Conservation (phyloP, 1,140 invertebrate species). For the Panulirus ornatus region DNA sequence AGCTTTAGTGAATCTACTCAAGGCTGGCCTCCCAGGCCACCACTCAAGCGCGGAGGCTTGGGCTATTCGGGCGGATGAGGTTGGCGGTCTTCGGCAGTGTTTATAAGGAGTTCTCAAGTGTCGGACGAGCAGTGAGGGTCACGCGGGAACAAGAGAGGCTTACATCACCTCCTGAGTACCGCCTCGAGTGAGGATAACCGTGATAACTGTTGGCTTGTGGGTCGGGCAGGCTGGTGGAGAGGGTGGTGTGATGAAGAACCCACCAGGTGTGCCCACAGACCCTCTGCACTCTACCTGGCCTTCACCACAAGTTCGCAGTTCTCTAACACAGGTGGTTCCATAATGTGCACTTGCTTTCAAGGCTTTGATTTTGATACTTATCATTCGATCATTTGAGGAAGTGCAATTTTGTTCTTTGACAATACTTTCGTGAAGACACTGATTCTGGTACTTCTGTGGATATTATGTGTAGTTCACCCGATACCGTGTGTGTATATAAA, state of each 20-base stretch:
- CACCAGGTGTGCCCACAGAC: neutral
- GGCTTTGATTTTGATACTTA: no score
- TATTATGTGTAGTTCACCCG: no score
- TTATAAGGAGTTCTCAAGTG: slow-evolving; percentile 58
- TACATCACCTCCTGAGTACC: slow-evolving; percentile 50
- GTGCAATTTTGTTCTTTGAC: no score
- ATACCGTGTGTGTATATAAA: neutral
- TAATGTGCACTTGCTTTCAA: no score
- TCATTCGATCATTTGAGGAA: no score
- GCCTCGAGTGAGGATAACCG: slow-evolving; percentile 28
- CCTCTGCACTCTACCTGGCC: neutral
- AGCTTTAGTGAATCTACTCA: no score
- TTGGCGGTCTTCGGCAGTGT: slow-evolving; percentile 33
- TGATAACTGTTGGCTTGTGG: neutral
- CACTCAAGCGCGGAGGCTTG: neutral
- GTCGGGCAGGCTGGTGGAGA: neutral
- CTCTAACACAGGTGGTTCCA: no score
- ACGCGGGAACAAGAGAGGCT: slow-evolving; percentile 14
- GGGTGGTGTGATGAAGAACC: neutral
- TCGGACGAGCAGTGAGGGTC: slow-evolving; percentile 25
- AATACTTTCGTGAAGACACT: no score
- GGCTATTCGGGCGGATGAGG: neutral
- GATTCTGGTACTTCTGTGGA: no score
- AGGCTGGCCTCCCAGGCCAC: neutral
- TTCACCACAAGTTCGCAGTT: no score